Percentiles rank a stretch among this genome's conserved stretches.
phyloP scores from a whole-genome alignment of 1,140 invertebrate genomes.

The Papilio polytes region DNA sequence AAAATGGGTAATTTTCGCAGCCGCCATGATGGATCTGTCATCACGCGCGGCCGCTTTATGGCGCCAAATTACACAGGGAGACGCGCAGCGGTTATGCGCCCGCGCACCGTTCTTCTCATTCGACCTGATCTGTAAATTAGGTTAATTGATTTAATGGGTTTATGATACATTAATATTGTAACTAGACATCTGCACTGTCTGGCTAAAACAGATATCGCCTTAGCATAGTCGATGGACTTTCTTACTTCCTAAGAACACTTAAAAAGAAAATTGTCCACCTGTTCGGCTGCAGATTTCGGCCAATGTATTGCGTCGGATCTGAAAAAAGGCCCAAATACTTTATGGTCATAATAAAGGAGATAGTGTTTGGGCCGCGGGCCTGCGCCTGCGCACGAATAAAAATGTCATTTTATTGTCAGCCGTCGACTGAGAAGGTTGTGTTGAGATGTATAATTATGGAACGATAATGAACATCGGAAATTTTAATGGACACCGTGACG shows the following conservation, averaged over 20 bases:
- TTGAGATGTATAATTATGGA: constrained; percentile 32
- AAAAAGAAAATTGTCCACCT: constrained; percentile 10
- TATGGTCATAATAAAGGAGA: constrained; percentile 36
- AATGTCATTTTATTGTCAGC: constrained; percentile 44
- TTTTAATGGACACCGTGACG: background rate
- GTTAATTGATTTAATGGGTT: constrained; percentile 15
- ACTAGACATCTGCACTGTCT: background rate
- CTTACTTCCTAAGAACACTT: background rate
- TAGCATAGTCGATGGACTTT: background rate
- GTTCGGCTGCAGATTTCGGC: background rate
- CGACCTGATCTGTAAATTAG: constrained; percentile 37
- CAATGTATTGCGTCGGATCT: constrained; percentile 28
- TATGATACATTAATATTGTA: background rate
- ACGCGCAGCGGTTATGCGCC: constrained; percentile 41
- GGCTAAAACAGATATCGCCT: background rate
- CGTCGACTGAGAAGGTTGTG: constrained; percentile 37
- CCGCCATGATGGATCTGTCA: constrained; percentile 46
- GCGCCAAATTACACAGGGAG: constrained; percentile 47
- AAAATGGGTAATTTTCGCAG: constrained; percentile 46
- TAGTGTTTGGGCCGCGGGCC: constrained; percentile 9
- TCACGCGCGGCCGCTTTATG: constrained; percentile 47
- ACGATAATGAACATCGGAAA: constrained; percentile 23
- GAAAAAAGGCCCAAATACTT: constrained; percentile 30
- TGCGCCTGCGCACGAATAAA: constrained; percentile 37
- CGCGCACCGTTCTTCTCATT: constrained; percentile 41